phyloP scores from a whole-genome alignment of 2,888 invertebrate species.

The Drosophila prostipennis region DNA sequence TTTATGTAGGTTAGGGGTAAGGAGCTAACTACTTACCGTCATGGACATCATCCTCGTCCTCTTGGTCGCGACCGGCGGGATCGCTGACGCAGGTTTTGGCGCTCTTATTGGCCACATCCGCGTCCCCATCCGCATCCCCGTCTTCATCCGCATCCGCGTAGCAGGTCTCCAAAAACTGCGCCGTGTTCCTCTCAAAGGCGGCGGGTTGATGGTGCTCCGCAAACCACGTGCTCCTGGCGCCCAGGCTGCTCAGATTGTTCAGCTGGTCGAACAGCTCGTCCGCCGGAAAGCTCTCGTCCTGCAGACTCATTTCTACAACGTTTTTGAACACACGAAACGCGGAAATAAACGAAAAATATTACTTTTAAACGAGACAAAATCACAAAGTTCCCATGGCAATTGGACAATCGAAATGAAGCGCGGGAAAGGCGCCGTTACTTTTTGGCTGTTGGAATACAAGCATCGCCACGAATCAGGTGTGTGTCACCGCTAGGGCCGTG shows the following conservation, averaged over 20 bases:
- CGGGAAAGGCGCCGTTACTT: slow-evolving; percentile 31
- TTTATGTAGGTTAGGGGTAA: too few species aligned
- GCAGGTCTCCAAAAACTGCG: slow-evolving; percentile 61
- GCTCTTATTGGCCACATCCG: slow-evolving; percentile 62
- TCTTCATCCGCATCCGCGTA: slow-evolving; percentile 27
- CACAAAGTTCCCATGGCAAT: not conserved
- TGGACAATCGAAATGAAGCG: not conserved
- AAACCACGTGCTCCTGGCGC: slow-evolving; percentile 22
- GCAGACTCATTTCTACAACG: slow-evolving; percentile 70
- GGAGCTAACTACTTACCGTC: not conserved
- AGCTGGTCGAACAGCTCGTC: slow-evolving; percentile 70
- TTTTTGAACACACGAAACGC: not conserved
- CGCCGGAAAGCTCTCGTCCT: slow-evolving; percentile 81
- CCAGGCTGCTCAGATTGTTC: slow-evolving; percentile 36
- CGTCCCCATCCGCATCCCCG: not conserved
- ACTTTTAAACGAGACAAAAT: not conserved
- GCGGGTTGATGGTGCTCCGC: slow-evolving; percentile 35
- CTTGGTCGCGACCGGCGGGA: slow-evolving; percentile 52
- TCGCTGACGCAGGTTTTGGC: slow-evolving; percentile 77
- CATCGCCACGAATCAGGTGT: too few species aligned
- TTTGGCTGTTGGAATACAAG: not conserved
- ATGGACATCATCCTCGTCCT: slow-evolving; percentile 29
- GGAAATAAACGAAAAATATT: not conserved
- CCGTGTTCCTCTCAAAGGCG: slow-evolving; percentile 31
- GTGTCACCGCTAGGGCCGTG: not conserved